Conservation (phyloP, 2,113 vertebrate species). For the Pterocles burchelli region DNA sequence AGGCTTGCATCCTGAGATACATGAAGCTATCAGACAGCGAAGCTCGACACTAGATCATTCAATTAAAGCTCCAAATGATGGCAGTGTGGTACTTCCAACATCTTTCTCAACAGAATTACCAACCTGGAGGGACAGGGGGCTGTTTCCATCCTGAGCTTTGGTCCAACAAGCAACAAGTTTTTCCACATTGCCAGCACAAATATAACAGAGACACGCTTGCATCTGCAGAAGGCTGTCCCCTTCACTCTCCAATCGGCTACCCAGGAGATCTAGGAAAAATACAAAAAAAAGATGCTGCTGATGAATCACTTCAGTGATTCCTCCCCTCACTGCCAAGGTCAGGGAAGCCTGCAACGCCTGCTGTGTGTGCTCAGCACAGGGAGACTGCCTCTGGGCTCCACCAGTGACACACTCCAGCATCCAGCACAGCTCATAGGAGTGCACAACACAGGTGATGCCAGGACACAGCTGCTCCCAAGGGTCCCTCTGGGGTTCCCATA, state of each 20-base stretch:
- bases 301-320: neutral
- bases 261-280: slow-evolving; percentile 83
- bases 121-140: slow-evolving; percentile 91
- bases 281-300: neutral
- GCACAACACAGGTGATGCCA: neutral
- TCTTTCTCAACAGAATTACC: neutral
- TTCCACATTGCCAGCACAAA: slow-evolving; percentile 94
- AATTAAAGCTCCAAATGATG: neutral
- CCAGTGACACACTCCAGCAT: fast-evolving
- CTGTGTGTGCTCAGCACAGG: neutral
- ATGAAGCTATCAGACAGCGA: neutral
- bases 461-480: neutral
- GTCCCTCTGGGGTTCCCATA: neutral
- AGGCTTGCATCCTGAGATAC: neutral
- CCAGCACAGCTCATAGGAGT: neutral
- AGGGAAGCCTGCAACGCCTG: neutral
- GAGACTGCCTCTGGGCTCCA: neutral
- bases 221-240: slow-evolving; percentile 81
- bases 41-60: neutral
- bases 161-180: slow-evolving; percentile 93
- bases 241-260: slow-evolving; percentile 85
- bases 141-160: slow-evolving; percentile 82
- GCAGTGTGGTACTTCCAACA: neutral
- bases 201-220: slow-evolving; percentile 94
- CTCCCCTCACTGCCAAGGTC: neutral